Evolutionary conservation across 2,888 invertebrate species (phyloP), one percentile per base, ranked within the genome.

Genomic region (Sympetrum striolatum): DNA sequence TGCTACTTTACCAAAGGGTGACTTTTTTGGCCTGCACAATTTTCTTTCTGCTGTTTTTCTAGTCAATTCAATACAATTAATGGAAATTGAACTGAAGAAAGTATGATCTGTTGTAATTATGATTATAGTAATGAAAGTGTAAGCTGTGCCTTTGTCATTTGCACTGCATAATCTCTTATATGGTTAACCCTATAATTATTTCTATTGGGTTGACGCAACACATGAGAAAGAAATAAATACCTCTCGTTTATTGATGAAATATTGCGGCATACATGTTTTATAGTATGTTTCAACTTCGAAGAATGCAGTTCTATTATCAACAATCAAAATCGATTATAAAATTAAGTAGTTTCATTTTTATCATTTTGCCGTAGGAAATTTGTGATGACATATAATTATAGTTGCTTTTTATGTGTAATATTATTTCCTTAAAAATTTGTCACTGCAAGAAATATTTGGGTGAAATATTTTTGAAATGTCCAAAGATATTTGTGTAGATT

Each of bases 81-180:
- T 86, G 37, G 73, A 86, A 60, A 60, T 60, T 86, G 64, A 86
- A 86, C 86, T 60, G 86, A 86, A 64, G 86, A 60, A 86, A 60
- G 60, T 86, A 64, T 60, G 58, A 58, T 86, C 86, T 60, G 35
- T 14, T 86, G 60, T 60, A 60, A 86, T 86, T 64, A 60, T 60
- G 60, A 86, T 64, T 60, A 86, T 64, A 64, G 31, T 73, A n/a
- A 86, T 86, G 86, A 86, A 86, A 86, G 86, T 86, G 86, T 86
- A 86, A 86, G 86, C 60, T 86, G 86, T 86, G 86, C 86, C 86
- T 86, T 86, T 86, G 86, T 86, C 86, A 86, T 86, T 86, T 64
- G 86, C 86, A 86, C 86, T 58, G 58, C 60, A 60, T 86, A 86
- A 86, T 86, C 35, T 60, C 53, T 53, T 18, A 53, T 53, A 53